Conservation (phyloP, 2,888 invertebrate species). For the Erannis defoliaria region DNA sequence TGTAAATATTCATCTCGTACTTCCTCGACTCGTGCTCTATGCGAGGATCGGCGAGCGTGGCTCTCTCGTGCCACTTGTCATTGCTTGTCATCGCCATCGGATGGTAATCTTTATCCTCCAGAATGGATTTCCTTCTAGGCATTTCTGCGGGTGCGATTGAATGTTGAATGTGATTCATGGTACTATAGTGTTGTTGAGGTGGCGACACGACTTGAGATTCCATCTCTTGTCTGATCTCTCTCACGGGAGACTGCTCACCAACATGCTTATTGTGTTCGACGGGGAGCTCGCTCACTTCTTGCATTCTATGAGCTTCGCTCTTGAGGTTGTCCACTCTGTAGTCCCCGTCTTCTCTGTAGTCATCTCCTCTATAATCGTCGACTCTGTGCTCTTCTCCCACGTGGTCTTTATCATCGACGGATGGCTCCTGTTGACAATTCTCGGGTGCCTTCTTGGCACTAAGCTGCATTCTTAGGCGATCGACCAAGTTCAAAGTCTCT, state of each 20-base stretch:
- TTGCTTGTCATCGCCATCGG: constrained; percentile 62
- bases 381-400: constrained; percentile 49
- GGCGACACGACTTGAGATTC: constrained; percentile 50
- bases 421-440: constrained; percentile 74
- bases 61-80: constrained; percentile 64
- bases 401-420: constrained; percentile 60
- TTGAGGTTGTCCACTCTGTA: constrained; percentile 1
- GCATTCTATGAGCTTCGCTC: constrained; percentile 8
- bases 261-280: constrained; percentile 55
- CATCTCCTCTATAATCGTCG: background rate
- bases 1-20: constrained; percentile 63
- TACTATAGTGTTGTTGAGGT: constrained; percentile 50
- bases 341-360: constrained; percentile 2
- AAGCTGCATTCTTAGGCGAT: constrained; percentile 92
- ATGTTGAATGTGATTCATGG: constrained; percentile 53
- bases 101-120: constrained; percentile 57
- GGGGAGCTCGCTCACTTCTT: constrained; percentile 48
- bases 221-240: constrained; percentile 42
- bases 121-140: constrained; percentile 34
- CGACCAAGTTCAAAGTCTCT: constrained; percentile 94
- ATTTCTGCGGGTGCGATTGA: constrained; percentile 30
- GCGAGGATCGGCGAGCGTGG: constrained; percentile 52
- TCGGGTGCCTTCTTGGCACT: constrained; percentile 88
- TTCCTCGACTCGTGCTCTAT: constrained; percentile 60
- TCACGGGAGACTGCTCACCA: constrained; percentile 45